These are phyloP conservation scores for Globicephala melas DNA, from an alignment of 2,113 vertebrate genomes.

Conservation along the genomic window DNA sequence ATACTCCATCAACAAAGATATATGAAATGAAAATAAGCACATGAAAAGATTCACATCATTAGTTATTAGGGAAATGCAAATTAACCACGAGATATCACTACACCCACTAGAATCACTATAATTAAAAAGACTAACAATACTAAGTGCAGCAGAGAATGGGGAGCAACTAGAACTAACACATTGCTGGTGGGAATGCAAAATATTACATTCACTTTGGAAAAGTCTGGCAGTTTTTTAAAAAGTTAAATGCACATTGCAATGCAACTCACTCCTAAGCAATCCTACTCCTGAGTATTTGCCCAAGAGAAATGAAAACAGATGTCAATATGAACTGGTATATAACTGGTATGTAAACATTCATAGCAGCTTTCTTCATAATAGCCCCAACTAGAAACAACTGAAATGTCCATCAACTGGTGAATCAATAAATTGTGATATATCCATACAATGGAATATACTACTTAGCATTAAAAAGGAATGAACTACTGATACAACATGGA, in stretches of 20 bases:
- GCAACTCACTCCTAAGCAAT: neutral
- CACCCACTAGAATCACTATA: neutral
- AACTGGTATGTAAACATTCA: neutral
- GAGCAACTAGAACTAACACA: neutral
- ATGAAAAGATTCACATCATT: neutral
- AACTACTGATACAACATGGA: neutral
- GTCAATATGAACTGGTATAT: neutral
- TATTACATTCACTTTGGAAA: neutral
- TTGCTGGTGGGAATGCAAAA: neutral
- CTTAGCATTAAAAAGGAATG: neutral
- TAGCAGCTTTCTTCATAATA: conserved; percentile 3
- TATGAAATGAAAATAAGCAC: neutral
- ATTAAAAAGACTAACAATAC: neutral
- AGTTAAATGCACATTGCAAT: neutral
- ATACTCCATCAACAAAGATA: neutral
- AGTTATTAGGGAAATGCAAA: neutral
- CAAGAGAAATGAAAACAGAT: neutral
- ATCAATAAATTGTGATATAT: neutral
- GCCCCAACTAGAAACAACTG: neutral
- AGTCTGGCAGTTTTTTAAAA: neutral
- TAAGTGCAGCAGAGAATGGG: neutral
- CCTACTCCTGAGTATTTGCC: neutral
- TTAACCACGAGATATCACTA: neutral
- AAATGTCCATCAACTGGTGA: neutral
- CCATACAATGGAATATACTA: neutral